A percentile compares a stretch with the other conserved stretches of the same genome.
phyloP scores from a whole-genome alignment of 2,797 vertebrate genomes.

The Coilia nasus region DNA sequence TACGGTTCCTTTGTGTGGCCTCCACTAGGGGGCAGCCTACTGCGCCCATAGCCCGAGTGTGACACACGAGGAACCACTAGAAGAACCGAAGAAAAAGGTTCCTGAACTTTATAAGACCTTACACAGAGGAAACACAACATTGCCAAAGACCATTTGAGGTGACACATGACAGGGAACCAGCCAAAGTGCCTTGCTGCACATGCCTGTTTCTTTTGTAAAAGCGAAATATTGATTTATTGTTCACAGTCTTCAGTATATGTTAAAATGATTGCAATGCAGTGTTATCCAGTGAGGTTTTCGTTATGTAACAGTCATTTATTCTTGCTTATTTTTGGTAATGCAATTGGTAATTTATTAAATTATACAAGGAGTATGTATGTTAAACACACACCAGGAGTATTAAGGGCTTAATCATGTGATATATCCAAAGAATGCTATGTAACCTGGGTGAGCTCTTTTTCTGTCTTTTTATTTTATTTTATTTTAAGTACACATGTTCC shows the following conservation, averaged over 20 bases:
- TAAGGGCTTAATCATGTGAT: background rate
- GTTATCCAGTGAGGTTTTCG: background rate
- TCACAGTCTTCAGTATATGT: background rate
- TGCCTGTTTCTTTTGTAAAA: conserved; percentile 1
- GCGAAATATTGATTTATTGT: background rate
- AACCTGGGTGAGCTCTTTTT: background rate
- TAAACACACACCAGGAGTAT: background rate
- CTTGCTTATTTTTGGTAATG: background rate
- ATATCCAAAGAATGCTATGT: background rate
- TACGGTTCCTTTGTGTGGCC: background rate
- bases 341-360: conserved; percentile 3
- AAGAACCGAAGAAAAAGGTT: background rate
- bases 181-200: background rate
- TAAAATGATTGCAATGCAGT: background rate
- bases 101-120: background rate
- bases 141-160: background rate
- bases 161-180: background rate
- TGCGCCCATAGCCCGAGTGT: background rate
- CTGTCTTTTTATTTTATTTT: background rate
- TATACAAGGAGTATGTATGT: background rate
- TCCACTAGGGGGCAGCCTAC: background rate
- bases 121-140: background rate
- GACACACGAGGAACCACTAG: background rate
- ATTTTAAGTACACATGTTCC: background rate
- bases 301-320: background rate